Evolutionary conservation across 2,797 vertebrate species (phyloP), one percentile per base, ranked within the genome.

Genomic region (Columba guinea): DNA sequence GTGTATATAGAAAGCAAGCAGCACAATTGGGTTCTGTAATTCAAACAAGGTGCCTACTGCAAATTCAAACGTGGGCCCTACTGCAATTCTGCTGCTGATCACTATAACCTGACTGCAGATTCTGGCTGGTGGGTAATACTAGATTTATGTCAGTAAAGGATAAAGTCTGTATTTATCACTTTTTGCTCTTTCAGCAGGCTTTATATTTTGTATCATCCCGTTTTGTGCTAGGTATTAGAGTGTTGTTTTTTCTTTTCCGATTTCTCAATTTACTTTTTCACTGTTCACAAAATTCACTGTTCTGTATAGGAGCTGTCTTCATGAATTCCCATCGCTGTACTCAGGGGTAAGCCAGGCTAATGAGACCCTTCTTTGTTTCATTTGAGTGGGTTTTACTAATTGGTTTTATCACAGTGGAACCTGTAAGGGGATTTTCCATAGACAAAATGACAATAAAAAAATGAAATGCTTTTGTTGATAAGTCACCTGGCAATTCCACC

Each of bases 361-460:
- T 88, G 92, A 92, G 82, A 92, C 79, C 58, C 34, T 65, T 87
- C 91, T 71, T 94, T 91, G 81, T 82, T 93, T 87, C 92, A 71
- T 95, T 65, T 96, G 87, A 96, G 62, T 90, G 69, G 55, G 64
- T 91, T 96, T 95, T 93, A 41, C 94, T 96, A 90, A 96, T 94
- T 94, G 95, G 73, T 93, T 96, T 92, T 95, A 91, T 90, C 90
- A 69, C 73, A 75, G 73, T 88, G 92, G 69, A 96, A 92, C 84
- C 51, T 84, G 62, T 46, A 93, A 91, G 89, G 73, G 69, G 35
- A 90, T 94, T 93, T 94, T 94, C 73, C 3, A 0, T 84, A 82
- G 89, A 82, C 62, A 84, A 92, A 96, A 86, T 92, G 87, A 93
- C 92, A 95, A 95, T 80, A 92, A 84, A 93, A 89, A 93, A 84